A percentile compares a stretch with the other conserved stretches of the same genome.
Evolutionary conservation across 2,113 vertebrate species (phyloP).

Genomic region (Notarius quadriscutis): DNA sequence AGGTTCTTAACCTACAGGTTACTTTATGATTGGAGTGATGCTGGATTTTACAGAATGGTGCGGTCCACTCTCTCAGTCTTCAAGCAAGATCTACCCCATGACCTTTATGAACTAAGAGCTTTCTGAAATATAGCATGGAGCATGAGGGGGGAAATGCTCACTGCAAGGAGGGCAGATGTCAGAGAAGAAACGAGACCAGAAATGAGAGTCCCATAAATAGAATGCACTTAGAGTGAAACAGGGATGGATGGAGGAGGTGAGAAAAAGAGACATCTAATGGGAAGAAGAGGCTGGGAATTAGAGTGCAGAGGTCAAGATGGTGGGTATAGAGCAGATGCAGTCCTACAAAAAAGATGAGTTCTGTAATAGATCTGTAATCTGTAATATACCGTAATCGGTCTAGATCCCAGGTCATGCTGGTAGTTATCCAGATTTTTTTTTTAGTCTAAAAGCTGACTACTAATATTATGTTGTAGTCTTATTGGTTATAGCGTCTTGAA

Average conservation of each 20-base stretch:
- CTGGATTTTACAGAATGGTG: neutral
- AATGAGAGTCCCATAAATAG: conserved; percentile 32
- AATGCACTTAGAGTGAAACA: conserved; percentile 38
- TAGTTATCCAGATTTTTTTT: neutral
- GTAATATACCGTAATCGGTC: too few relatives aligned
- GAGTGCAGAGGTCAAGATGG: neutral
- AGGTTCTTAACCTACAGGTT: conserved; percentile 23
- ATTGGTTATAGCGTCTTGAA: neutral
- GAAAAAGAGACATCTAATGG: conserved; percentile 2
- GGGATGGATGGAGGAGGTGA: neutral
- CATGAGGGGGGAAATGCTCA: conserved; percentile 1
- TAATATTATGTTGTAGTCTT: neutral
- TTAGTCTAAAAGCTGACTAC: neutral
- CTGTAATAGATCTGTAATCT: too few relatives aligned
- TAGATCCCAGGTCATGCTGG: neutral
- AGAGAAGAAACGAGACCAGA: conserved; percentile 20
- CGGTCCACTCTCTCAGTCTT: conserved; percentile 19
- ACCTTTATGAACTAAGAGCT: conserved; percentile 33
- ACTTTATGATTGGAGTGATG: neutral
- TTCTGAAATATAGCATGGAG: conserved; percentile 44
- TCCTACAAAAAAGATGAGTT: neutral
- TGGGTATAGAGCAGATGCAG: neutral
- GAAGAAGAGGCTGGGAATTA: conserved; percentile 15
- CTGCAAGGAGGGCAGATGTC: conserved; percentile 12
- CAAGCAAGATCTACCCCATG: conserved; percentile 2